Percentiles rank a stretch among this genome's conserved stretches.
These are phyloP conservation scores for Tachysurus fulvidraco DNA, from an alignment of 2,113 vertebrate species.

Conservation along the genomic window DNA sequence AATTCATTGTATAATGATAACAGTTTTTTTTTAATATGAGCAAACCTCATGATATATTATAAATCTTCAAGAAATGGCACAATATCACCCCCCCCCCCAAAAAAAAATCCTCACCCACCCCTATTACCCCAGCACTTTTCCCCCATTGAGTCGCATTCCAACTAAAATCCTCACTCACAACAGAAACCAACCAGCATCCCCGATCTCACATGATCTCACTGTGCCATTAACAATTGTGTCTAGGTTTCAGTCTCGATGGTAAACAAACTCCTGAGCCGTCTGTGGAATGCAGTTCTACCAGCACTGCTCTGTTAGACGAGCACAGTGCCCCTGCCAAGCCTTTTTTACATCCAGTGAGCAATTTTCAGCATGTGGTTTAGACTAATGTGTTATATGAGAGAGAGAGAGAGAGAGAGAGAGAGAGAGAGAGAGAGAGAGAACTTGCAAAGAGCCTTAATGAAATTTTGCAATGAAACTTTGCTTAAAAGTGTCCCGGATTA, in stretches of 20 bases:
- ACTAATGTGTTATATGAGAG: constrained; percentile 14
- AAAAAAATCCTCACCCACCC: neutral
- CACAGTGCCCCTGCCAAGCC: constrained; percentile 7
- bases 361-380: constrained; percentile 16
- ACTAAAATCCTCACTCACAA: neutral
- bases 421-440: neutral
- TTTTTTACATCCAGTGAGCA: constrained; percentile 19
- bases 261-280: neutral
- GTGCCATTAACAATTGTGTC: neutral
- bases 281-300: constrained; percentile 39
- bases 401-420: neutral
- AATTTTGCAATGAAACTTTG: neutral
- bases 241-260: neutral
- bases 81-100: neutral
- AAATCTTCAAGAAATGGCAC: neutral
- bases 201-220: neutral
- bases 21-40: neutral
- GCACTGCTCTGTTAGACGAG: constrained; percentile 24
- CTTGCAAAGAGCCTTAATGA: neutral
- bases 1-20: neutral
- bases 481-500: neutral
- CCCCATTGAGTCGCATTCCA: neutral
- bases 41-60: neutral
- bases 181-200: neutral
- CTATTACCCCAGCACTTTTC: neutral